Conservation (phyloP, 2,888 invertebrate species). For the Andrena flavipes region DNA sequence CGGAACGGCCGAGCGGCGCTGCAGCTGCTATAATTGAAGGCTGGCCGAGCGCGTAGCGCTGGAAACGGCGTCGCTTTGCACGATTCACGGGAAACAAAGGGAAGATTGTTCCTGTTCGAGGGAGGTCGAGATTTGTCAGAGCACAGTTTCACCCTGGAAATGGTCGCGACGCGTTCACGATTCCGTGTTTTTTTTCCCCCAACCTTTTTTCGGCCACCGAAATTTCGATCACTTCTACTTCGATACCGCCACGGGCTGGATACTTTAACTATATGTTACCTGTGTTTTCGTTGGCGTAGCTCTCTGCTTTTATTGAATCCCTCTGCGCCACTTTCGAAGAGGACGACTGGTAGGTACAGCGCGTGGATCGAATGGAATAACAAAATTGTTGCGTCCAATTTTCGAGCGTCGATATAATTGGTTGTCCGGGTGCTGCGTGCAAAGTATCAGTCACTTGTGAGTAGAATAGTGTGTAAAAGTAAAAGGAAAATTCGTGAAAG, state of each 20-base stretch:
- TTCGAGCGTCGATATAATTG: no score
- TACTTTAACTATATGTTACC: background rate
- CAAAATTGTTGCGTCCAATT: no score
- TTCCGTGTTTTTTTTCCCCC: no score
- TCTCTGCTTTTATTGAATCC: background rate
- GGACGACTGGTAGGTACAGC: no score
- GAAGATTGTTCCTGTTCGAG: slow-evolving; percentile 32
- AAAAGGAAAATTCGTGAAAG: no score
- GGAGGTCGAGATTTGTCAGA: slow-evolving; percentile 5
- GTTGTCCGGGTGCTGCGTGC: no score
- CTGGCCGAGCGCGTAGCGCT: slow-evolving; percentile 21
- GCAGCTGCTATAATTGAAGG: slow-evolving; percentile 43
- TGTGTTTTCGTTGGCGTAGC: background rate
- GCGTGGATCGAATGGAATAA: no score
- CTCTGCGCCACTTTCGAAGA: no score
- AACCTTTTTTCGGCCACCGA: no score
- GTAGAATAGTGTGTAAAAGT: no score
- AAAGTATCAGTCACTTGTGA: no score
- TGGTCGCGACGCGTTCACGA: no score
- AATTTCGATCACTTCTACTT: slow-evolving; percentile 2
- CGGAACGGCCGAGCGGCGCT: slow-evolving; percentile 15
- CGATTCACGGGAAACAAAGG: slow-evolving; percentile 42
- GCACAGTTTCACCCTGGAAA: slow-evolving; percentile 1
- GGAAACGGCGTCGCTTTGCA: slow-evolving; percentile 22
- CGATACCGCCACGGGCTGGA: background rate